Evolutionary conservation across 1,140 invertebrate species (phyloP), one percentile per base, ranked within the genome.

Genomic region (Bradysia coprophila): DNA sequence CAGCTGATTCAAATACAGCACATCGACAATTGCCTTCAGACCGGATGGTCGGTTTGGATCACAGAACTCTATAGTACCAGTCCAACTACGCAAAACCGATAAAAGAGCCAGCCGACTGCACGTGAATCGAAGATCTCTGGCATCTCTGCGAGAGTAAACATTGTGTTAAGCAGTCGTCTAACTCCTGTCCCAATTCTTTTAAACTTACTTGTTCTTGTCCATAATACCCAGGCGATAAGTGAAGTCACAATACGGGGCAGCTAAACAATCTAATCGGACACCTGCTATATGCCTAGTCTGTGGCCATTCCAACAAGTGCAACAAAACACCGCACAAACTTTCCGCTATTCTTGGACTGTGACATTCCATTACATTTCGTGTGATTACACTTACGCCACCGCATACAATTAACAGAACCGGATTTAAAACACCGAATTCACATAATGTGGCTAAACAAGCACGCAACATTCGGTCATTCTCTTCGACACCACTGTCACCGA

Each of bases 231-330:
- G 58, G 57, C 75, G 59, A 71, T 74, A 84, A 53, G 92, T 83
- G 50, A 88, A 80, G 65, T 95, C 91, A 50, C 88, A 93, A 51
- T 92, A 93, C 2, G 90, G 87, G 2, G 88, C 86, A 33, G 90
- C 78, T 3, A 95, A 66, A 54, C 75, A 80, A 49, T 86, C 67
- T n/a, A 93, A 62, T 51, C 86, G 79, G 4, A 89, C 71, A 13
- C 71, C 74, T 28, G 79, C 77, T 40, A 71, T 67, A 45, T 68
- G 64, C 37, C 92, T 67, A 1, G 85, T 86, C n/a, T 73, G 65
- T 0, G 89, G 89, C 60, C 78, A 76, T 58, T 91, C 86, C n/a
- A 94, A 67, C 13, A 93, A 68, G 55, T 80, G 80, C 18, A 95
- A 63, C n/a, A 95, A 61, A 5, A 88, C 80, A 1, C 82, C 86